Percentiles rank a stretch among this genome's conserved stretches.
phyloP scores from a whole-genome alignment of 2,797 vertebrate species.

The Botia kubotai region DNA sequence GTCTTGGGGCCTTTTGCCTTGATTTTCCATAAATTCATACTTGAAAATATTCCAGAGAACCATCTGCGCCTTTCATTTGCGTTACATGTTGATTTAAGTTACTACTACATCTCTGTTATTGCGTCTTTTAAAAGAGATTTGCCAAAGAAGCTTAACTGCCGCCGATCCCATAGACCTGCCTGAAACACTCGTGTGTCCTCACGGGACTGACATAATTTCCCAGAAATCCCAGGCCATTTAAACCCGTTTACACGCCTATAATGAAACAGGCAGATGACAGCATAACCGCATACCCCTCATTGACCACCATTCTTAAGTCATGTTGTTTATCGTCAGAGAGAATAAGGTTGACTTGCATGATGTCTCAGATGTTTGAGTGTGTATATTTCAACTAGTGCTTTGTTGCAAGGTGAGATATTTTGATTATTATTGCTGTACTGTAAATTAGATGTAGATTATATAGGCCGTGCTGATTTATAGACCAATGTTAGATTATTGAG shows the following conservation, averaged over 20 bases:
- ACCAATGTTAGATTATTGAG: background rate
- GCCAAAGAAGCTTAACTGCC: conserved; percentile 7
- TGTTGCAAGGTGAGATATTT: background rate
- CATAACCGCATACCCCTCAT: background rate
- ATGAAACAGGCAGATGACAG: background rate
- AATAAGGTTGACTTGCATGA: background rate
- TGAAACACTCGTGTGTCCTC: conserved; percentile 9
- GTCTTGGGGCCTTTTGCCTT: background rate
- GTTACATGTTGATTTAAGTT: background rate
- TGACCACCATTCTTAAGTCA: background rate
- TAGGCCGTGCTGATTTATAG: background rate
- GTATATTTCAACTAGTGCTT: background rate
- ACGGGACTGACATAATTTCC: conserved; percentile 13
- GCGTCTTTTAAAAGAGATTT: conserved; percentile 21
- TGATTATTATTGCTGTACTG: too few species aligned
- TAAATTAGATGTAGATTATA: background rate
- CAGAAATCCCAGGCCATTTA: background rate
- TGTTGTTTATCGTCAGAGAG: background rate
- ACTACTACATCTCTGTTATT: background rate
- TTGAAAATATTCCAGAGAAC: background rate
- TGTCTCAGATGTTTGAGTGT: too few species aligned
- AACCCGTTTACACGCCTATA: background rate
- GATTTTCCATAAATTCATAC: background rate
- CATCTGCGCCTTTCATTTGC: background rate
- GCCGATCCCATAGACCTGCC: background rate